phyloP scores from a whole-genome alignment of 2,888 invertebrate genomes.

The Drosophila macrospina region DNA sequence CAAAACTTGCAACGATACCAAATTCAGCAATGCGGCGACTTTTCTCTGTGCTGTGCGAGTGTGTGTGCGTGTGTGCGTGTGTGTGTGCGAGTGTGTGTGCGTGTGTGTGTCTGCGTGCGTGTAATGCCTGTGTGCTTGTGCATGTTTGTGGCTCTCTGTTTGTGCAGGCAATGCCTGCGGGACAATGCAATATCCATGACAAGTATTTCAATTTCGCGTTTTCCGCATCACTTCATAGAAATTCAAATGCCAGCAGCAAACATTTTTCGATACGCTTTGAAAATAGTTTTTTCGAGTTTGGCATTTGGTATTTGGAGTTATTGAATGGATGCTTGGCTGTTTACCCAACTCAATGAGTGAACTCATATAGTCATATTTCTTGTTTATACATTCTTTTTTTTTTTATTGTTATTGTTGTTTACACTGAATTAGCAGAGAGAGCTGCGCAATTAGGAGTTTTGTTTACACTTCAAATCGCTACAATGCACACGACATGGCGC shows the following conservation, averaged over 20 bases:
- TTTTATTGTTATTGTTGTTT: constrained; percentile 51
- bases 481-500: constrained; percentile 23
- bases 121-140: constrained; percentile 27
- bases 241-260: constrained; percentile 57
- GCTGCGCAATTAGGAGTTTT: constrained; percentile 41
- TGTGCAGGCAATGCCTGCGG: constrained; percentile 27
- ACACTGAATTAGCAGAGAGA: constrained; percentile 39
- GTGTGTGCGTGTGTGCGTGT: constrained; percentile 19
- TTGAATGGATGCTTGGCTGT: constrained; percentile 11
- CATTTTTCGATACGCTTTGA: constrained; percentile 31
- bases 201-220: constrained; percentile 63
- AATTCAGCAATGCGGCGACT: constrained; percentile 34
- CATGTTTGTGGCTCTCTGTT: constrained; percentile 17
- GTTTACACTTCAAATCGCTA: constrained; percentile 30
- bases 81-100: not conserved
- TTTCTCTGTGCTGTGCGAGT: constrained; percentile 3
- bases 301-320: constrained; percentile 11
- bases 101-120: constrained; percentile 2
- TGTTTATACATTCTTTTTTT: constrained; percentile 44
- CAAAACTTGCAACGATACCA: constrained; percentile 32
- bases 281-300: constrained; percentile 1
- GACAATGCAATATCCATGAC: constrained; percentile 40
- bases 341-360: constrained; percentile 15
- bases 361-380: not conserved
- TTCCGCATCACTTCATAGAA: constrained; percentile 55